A percentile compares a stretch with the other conserved stretches of the same genome.
phyloP scores from a whole-genome alignment of 2,888 invertebrate genomes.

The Xylota sylvarum region DNA sequence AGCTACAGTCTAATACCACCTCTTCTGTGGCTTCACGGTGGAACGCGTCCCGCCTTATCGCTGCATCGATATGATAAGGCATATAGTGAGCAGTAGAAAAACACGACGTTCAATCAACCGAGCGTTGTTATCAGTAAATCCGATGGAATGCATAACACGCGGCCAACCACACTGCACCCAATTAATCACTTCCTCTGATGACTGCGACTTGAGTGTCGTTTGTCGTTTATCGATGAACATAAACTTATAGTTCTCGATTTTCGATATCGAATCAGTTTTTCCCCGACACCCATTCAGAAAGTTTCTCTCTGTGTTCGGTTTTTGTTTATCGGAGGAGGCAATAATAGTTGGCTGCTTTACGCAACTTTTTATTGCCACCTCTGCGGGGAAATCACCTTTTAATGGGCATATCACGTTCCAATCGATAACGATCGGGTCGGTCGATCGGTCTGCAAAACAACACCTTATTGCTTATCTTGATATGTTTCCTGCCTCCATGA shows the following conservation, averaged over 20 bases:
- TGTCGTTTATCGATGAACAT: neutral
- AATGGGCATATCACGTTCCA: conserved; percentile 49
- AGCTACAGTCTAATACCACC: conserved; percentile 7
- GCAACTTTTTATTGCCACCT: conserved; percentile 27
- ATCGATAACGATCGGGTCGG: conserved; percentile 14
- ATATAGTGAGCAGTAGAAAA: conserved; percentile 25
- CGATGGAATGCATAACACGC: conserved; percentile 67
- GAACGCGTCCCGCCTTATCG: conserved; percentile 47
- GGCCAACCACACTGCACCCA: conserved; percentile 43
- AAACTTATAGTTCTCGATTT: conserved; percentile 4
- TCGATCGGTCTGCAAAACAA: conserved; percentile 25
- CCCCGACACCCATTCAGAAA: conserved; percentile 27
- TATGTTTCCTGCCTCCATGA: neutral
- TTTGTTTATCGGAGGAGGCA: conserved; percentile 10
- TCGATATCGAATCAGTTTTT: conserved; percentile 7
- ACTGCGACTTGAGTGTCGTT: neutral
- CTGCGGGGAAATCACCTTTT: conserved; percentile 17
- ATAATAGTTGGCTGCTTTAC: conserved; percentile 24
- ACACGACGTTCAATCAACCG: conserved; percentile 73
- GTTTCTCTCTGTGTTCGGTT: neutral
- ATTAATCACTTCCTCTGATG: conserved; percentile 39
- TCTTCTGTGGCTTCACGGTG: neutral
- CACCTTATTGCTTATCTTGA: conserved; percentile 30
- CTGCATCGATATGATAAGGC: conserved; percentile 64
- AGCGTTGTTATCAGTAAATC: conserved; percentile 59